Evolutionary conservation across 2,113 vertebrate species (phyloP).

Genomic region (Sander lucioperca): DNA sequence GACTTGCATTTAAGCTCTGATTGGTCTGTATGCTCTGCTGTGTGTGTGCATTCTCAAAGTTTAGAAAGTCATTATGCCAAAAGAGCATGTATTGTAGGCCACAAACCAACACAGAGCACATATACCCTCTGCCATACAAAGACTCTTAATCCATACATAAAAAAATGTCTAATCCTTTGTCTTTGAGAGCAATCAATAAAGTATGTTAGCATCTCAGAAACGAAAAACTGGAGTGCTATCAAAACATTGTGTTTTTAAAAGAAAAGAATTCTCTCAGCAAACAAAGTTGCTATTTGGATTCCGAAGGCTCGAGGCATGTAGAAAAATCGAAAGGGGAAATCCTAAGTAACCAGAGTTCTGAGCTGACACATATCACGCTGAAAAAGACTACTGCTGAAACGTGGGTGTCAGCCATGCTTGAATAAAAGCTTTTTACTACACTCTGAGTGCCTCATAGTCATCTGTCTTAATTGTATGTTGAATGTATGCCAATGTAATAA

Average conservation of each 20-base stretch:
- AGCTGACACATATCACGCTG: slow-evolving; percentile 31
- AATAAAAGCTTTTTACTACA: slow-evolving; percentile 30
- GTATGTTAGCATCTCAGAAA: neutral
- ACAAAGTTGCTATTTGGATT: slow-evolving; percentile 12
- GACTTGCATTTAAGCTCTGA: too few species aligned
- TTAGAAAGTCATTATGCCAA: neutral
- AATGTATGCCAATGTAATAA: neutral
- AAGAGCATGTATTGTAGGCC: neutral
- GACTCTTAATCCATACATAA: neutral
- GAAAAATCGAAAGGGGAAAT: slow-evolving; percentile 28
- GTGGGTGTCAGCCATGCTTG: slow-evolving; percentile 46
- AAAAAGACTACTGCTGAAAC: slow-evolving; percentile 29
- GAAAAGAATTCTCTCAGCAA: neutral
- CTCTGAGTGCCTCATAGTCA: neutral
- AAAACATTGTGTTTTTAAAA: neutral
- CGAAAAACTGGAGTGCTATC: neutral
- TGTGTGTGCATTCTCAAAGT: neutral
- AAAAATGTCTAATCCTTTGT: neutral
- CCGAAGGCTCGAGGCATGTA: neutral
- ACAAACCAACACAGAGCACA: neutral
- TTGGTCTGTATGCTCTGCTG: neutral
- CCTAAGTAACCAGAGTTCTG: slow-evolving; percentile 3
- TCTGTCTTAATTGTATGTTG: neutral
- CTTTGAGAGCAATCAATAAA: neutral
- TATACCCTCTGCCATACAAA: neutral